phyloP scores from a whole-genome alignment of 2,797 vertebrate species.

The Eremophila alpestris region DNA sequence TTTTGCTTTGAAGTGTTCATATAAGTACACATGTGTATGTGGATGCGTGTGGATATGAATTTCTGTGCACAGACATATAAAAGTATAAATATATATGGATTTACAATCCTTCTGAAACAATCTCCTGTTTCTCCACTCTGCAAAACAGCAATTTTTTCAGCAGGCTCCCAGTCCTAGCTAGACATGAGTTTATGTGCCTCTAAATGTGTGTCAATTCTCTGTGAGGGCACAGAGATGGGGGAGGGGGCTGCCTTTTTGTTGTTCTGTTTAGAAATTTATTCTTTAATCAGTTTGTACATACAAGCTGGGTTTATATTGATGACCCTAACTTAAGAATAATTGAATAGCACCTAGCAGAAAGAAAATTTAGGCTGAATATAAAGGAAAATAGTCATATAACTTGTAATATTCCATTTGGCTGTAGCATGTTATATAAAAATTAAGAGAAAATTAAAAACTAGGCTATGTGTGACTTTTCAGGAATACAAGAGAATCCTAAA shows the following conservation, averaged over 20 bases:
- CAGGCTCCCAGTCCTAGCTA: not conserved
- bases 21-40: not conserved
- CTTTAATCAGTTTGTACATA: not conserved
- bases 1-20: not conserved
- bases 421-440: not conserved
- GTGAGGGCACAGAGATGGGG: not conserved
- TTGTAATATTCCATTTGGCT: not conserved
- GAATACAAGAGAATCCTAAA: not conserved
- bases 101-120: not conserved
- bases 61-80: not conserved
- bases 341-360: not conserved
- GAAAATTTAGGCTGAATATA: not conserved
- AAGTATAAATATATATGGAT: not conserved
- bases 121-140: not conserved
- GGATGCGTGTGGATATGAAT: not conserved
- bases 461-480: not conserved
- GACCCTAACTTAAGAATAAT: not conserved
- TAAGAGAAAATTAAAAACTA: not conserved
- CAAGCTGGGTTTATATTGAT: not conserved
- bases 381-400: not conserved
- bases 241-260: not conserved
- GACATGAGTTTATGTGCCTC: not conserved
- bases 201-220: not conserved
- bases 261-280: not conserved
- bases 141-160: not conserved